Base-by-base conservation (phyloP, 2,888 invertebrate genomes). In the Gortyna flavago region DNA sequence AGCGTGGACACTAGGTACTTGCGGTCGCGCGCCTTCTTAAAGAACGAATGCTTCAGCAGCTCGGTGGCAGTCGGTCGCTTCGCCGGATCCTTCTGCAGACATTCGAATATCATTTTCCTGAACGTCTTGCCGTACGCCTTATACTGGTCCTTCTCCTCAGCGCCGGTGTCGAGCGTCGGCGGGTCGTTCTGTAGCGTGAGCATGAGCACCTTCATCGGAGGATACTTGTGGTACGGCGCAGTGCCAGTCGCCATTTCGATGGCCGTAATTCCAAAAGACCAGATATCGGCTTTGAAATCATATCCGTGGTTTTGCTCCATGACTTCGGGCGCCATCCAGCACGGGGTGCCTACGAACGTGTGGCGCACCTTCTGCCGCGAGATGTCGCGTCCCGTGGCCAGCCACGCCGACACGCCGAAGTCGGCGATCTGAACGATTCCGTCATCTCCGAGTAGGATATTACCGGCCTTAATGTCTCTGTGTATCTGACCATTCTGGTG, bases 271-370 rank as follows among this genome's bases (percentile, higher is more conserved):
- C 99, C 99, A 94, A 99, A 98, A 8, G 97, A 97, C 97, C 97
- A 97, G 82, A 97, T 97, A 91, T 97, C 97, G 5, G 99, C 99
- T 96, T 99, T 99, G 96, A 99, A 99, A 95, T 99, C 99, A 94
- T 99, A 99, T 11, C 99, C 99, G 94, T 99, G 99, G 95, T 99
- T 99, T 97, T 98, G 99, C 95, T 99, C 99, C 99, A 99, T 99
- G 85, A 99, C 99, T 97, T 99, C 99, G 13, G 99, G 99, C 25
- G 99, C 99, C 99, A 99, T 99, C 99, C 99, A 99, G 94, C 99
- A 99, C 0, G 99, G 99, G 21, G 99, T 99, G 70, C 99, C 99
- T 11, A 99, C 99, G 96, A 99, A 99, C 1, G 99, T 99, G 95
- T 99, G 99, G 29, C 99, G 97, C 73, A 99, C 99, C 95, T 99